Base-by-base conservation (phyloP, 2,113 vertebrate genomes). In the Anhinga rufa region DNA sequence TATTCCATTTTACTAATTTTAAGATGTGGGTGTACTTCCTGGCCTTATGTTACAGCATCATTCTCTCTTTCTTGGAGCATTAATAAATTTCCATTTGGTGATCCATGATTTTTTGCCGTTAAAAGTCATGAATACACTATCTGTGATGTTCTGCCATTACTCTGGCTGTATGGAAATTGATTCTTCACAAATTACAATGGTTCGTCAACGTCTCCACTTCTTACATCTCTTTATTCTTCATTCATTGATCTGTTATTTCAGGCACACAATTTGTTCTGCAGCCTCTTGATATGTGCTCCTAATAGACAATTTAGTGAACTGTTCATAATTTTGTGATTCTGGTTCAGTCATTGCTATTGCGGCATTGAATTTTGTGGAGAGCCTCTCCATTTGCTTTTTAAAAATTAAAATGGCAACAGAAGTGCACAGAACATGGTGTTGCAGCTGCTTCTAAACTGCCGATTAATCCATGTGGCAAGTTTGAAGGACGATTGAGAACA, bases 381-480 rank as follows among this genome's bases (percentile, higher is more conserved):
- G 86, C 94, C 86, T 93, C 94, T 96, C 89, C 81, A 79, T 95
- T 95, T 89, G 77, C 93, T 89, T 94, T 95, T 95, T 89, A 83
- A 96, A 95, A 92, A 88, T 97, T 88, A 91, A 95, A 96, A 97
- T 89, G 86, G 95, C 91, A 95, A 68, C 77, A 95, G 93, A 95
- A 94, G 86, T 91, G 86, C 86, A 52, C 65, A 84, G 83, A 93
- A 92, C 74, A 31, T 79, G 44, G 77, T 87, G 77, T 60, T 95
- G 89, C 93, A 97, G 95, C 96, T 97, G 94, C 87, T 89, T 95
- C 8, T 4, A 75, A 75, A 85, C 77, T 93, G 81, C 65, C 2
- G 18, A 55, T 60, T 95, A 91, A 76, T 87, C 83, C 61, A 44
- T 76, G 70, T 92, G 89, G 60, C 81, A 95, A 89, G 86, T 95